These are phyloP conservation scores for Poeciliopsis prolifica DNA, from an alignment of 2,113 vertebrate genomes.

Conservation along the genomic window DNA sequence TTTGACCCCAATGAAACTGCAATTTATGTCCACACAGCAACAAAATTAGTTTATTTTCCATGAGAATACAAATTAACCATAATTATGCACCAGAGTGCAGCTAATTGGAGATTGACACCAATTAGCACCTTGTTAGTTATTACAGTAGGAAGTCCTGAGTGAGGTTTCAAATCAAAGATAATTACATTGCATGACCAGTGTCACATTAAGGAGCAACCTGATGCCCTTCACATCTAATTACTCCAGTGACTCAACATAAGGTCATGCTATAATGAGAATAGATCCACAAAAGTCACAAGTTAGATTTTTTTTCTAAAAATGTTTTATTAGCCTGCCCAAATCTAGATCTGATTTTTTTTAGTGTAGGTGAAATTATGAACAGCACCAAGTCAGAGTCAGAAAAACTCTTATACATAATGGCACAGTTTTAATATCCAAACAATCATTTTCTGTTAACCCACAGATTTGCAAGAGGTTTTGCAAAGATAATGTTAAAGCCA, in stretches of 20 bases:
- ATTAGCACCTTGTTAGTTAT: slow-evolving; percentile 44
- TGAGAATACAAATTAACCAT: slow-evolving; percentile 29
- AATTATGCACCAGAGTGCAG: slow-evolving; percentile 22
- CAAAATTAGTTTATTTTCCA: slow-evolving; percentile 41
- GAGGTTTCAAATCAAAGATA: slow-evolving; percentile 57
- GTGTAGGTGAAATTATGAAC: slow-evolving; percentile 13
- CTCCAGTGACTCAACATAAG: not conserved
- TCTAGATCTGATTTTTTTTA: slow-evolving; percentile 1
- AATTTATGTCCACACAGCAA: not conserved
- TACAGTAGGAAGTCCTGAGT: slow-evolving; percentile 35
- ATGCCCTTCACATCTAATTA: slow-evolving; percentile 12
- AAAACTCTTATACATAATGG: slow-evolving; percentile 17
- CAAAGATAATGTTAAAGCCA: slow-evolving; percentile 19
- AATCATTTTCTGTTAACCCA: not conserved
- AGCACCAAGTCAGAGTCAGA: slow-evolving; percentile 15
- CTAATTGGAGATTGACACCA: slow-evolving; percentile 47
- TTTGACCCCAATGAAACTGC: not conserved
- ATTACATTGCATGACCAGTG: slow-evolving; percentile 54
- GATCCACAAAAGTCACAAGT: slow-evolving; percentile 14
- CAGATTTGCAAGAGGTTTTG: slow-evolving; percentile 2
- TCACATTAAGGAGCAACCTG: slow-evolving; percentile 22
- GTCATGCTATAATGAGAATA: not conserved
- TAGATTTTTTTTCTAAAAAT: slow-evolving; percentile 67
- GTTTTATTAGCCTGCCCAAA: slow-evolving; percentile 28
- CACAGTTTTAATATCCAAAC: slow-evolving; percentile 2